A percentile compares a stretch with the other conserved stretches of the same genome.
phyloP scores from a whole-genome alignment of 2,888 invertebrate species.

The Gastrophysa polygoni region DNA sequence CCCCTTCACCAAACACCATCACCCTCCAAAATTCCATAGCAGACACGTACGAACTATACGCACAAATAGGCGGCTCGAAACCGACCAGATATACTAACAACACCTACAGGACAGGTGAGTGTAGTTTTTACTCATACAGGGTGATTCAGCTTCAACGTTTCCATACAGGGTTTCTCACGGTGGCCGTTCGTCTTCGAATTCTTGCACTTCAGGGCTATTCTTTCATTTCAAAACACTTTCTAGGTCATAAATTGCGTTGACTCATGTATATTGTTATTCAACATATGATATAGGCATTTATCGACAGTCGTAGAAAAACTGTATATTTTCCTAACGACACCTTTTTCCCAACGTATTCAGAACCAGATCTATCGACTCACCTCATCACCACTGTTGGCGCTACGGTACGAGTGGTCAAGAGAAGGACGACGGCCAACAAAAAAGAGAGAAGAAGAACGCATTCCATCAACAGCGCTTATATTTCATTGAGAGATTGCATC shows the following conservation, averaged over 20 bases:
- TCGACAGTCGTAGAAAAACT: too few species aligned
- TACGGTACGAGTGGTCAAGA: slow-evolving; percentile 70
- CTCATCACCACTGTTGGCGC: slow-evolving; percentile 48
- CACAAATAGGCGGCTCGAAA: slow-evolving; percentile 43
- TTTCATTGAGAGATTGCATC: slow-evolving; percentile 89
- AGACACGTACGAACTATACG: slow-evolving; percentile 49
- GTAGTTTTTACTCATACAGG: too few species aligned
- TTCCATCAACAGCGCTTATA: slow-evolving; percentile 94
- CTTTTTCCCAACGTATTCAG: slow-evolving; percentile 28
- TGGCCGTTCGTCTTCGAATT: too few species aligned
- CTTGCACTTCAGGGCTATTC: too few species aligned
- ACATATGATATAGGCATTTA: too few species aligned
- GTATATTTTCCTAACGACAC: too few species aligned
- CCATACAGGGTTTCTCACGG: too few species aligned
- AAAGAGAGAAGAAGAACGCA: slow-evolving; percentile 92
- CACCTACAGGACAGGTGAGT: slow-evolving; percentile 43
- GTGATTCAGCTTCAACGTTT: too few species aligned
- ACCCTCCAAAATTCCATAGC: slow-evolving; percentile 47
- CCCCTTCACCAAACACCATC: slow-evolving; percentile 49
- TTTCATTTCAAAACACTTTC: too few species aligned
- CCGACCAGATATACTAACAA: slow-evolving; percentile 37
- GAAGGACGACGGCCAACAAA: slow-evolving; percentile 90
- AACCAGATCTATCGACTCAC: slow-evolving; percentile 29
- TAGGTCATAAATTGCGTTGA: too few species aligned
- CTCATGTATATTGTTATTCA: too few species aligned